Base-by-base conservation (phyloP, 1,140 invertebrate species). In the Eciton burchellii region DNA sequence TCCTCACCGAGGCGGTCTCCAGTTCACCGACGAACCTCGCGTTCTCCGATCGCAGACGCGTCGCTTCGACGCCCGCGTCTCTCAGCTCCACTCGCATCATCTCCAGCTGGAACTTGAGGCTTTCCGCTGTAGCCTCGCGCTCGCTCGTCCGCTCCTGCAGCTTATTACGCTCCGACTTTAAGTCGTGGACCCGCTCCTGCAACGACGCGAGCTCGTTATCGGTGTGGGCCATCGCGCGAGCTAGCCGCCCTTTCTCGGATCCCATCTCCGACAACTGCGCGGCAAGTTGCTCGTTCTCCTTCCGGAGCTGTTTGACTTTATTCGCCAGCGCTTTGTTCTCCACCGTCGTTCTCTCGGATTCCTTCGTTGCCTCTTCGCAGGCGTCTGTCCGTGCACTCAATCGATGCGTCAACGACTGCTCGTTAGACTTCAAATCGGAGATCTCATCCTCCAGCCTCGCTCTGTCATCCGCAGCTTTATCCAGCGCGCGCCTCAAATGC, bases 201-300 rank as follows among this genome's bases (percentile, higher is more conserved):
- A 88, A 49, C 11, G 12, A 24, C 11, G 43, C 52, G 52, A 54
- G 63, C 52, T 87, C 77, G 14, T 26, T 57, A n/a, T 62, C 52
- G 19, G 54, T 26, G 14, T 73, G 60, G 43, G 26, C 49, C 41
- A 63, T 16, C 16, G 70, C 56, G 14, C 52, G 19, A 3, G 56
- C 41, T 0, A 81, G 21, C 0, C 43, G 52, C 49, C 84, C 81
- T 21, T 74, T 84, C 9, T 83, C 56, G 3, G 49, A n/a, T 11
- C 14, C 72, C 47, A 59, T 29, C 43, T 59, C 57, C 26, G 54
- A 57, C 14, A 89, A 70, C 41, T 89, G 52, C 4, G 9, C 1
- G n/a, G 56, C 65, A 3, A 87, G 74, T 70, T 68, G 82, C 43
- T 81, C 49, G 59, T 73, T 90, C n/a, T 88, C 86, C 2, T 68